These are phyloP conservation scores for Ariolimax columbianus DNA, from an alignment of 2,888 invertebrate genomes.

Conservation along the genomic window DNA sequence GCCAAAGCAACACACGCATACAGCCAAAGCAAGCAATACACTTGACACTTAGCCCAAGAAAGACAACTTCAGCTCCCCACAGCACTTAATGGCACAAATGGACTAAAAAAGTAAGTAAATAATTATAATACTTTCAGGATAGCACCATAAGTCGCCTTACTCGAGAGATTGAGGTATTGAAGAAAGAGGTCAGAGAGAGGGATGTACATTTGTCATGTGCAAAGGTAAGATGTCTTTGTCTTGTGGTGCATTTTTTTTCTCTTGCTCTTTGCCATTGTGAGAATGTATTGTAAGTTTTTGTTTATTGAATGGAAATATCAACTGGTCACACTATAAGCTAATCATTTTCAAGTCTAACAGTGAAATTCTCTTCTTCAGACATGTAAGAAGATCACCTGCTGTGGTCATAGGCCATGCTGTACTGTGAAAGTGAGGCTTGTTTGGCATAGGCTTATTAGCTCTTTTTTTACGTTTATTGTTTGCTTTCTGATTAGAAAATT, in stretches of 20 bases:
- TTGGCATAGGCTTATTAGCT: not conserved
- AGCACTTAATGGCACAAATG: no score
- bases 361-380: not conserved
- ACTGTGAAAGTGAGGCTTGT: not conserved
- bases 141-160: constrained; percentile 75
- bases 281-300: not conserved
- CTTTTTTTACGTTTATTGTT: no score
- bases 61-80: no score
- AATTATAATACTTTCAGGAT: constrained; percentile 66
- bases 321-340: not conserved
- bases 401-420: not conserved
- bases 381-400: not conserved
- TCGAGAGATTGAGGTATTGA: constrained; percentile 76
- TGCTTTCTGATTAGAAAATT: no score
- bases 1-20: no score
- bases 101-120: no score
- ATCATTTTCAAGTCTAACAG: not conserved
- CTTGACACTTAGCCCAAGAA: no score
- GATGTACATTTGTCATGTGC: constrained; percentile 69
- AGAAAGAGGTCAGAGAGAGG: constrained; percentile 74
- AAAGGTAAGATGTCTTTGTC: constrained; percentile 62
- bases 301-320: no score
- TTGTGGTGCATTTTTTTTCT: not conserved
- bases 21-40: no score
- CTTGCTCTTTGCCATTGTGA: not conserved